Conservation (phyloP, 2,113 vertebrate species). For the Rattus rattus region DNA sequence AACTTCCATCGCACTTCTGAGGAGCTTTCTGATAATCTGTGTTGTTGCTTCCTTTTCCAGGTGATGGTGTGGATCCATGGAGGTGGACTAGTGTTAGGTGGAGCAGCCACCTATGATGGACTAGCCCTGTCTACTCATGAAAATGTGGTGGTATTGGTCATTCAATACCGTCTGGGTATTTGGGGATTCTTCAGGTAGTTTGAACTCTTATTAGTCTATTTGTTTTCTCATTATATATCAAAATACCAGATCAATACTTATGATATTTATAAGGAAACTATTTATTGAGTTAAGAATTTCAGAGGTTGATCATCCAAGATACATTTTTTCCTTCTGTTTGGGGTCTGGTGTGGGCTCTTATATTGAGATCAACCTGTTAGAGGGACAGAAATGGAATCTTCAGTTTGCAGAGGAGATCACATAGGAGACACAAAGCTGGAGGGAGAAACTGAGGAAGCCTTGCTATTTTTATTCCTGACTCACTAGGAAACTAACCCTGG, state of each 20-base stretch:
- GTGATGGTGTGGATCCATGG: slow-evolving; percentile 93
- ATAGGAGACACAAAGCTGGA: no score
- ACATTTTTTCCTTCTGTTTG: background rate
- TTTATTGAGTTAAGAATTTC: background rate
- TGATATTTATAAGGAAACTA: background rate
- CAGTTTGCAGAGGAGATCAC: background rate
- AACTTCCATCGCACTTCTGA: background rate
- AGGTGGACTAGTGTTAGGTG: slow-evolving; percentile 85
- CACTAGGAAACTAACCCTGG: background rate
- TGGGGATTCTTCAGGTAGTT: slow-evolving; percentile 89
- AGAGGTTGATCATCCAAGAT: no score
- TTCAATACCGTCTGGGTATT: slow-evolving; percentile 90
- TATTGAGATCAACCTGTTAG: background rate
- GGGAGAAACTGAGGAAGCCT: background rate
- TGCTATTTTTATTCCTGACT: background rate
- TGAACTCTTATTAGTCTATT: background rate
- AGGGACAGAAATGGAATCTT: background rate
- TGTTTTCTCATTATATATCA: background rate
- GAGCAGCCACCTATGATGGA: slow-evolving; percentile 85
- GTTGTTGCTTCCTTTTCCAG: slow-evolving; percentile 68
- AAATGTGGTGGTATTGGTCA: slow-evolving; percentile 88
- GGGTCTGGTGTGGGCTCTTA: background rate
- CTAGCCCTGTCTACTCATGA: slow-evolving; percentile 86
- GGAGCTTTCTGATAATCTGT: background rate
- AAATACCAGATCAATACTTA: background rate